These are phyloP conservation scores for Wiebesia pumilae DNA, from an alignment of 1,140 invertebrate species.

Conservation along the genomic window DNA sequence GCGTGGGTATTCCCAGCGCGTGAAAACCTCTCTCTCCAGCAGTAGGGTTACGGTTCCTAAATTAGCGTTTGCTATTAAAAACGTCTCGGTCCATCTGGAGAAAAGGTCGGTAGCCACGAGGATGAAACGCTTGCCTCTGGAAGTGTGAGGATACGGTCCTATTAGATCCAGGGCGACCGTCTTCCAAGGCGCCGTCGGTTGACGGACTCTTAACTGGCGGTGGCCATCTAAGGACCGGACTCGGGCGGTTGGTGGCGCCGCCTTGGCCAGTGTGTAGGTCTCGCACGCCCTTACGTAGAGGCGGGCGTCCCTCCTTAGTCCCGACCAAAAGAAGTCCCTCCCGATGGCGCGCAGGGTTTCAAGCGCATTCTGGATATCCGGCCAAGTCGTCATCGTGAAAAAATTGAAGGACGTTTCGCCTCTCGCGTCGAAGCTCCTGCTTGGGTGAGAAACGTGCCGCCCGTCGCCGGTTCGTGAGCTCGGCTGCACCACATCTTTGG, in stretches of 20 bases:
- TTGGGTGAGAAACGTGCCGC: too few species aligned
- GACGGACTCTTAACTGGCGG: neutral
- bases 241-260: too few species aligned
- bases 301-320: neutral
- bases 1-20: too few species aligned
- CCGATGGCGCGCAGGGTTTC: slow-evolving; percentile 54
- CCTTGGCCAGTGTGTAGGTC: too few species aligned
- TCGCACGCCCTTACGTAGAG: too few species aligned
- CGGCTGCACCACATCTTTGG: too few species aligned
- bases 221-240: neutral
- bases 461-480: too few species aligned
- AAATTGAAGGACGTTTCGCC: too few species aligned
- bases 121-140: neutral
- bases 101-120: slow-evolving; percentile 48
- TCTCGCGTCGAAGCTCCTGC: too few species aligned
- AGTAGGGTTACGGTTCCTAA: too few species aligned
- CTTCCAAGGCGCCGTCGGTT: slow-evolving; percentile 36
- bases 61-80: neutral
- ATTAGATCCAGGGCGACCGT: too few species aligned
- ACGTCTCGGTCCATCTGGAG: slow-evolving; percentile 50
- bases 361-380: slow-evolving; percentile 53
- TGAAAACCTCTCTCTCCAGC: too few species aligned
- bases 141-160: slow-evolving; percentile 43
- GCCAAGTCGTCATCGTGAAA: slow-evolving; percentile 53
- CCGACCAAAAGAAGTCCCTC: slow-evolving; percentile 47